Evolutionary conservation across 2,113 vertebrate genomes (phyloP).

Genomic region (Lophochroa leadbeateri): DNA sequence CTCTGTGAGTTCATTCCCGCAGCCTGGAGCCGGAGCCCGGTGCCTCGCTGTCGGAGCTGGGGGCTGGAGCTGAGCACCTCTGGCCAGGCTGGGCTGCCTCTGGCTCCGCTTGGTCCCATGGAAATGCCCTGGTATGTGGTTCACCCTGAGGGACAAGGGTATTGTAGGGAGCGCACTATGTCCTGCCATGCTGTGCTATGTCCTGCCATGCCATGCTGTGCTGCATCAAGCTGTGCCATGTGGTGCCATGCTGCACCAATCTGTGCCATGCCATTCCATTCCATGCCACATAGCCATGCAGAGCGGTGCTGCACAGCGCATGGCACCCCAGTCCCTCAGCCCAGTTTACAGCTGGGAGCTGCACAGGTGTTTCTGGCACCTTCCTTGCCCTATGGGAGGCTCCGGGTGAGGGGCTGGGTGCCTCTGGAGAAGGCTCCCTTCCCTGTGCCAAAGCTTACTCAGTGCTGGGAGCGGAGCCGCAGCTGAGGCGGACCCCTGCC

Average conservation of each 20-base stretch:
- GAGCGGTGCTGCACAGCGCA: accelerated
- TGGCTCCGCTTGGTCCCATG: accelerated
- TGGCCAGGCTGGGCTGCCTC: accelerated
- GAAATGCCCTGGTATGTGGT: accelerated
- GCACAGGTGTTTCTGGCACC: background rate
- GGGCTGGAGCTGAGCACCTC: background rate
- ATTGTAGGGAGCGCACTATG: accelerated
- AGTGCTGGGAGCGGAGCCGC: constrained; percentile 26
- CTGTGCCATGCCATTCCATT: background rate
- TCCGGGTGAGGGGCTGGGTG: background rate
- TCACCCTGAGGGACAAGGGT: accelerated
- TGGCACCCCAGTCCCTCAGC: background rate
- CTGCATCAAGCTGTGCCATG: background rate
- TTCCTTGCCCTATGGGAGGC: background rate
- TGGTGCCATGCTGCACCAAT: background rate
- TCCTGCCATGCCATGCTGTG: background rate
- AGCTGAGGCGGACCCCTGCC: constrained; percentile 61
- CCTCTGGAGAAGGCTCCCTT: constrained; percentile 53
- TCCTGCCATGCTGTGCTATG: background rate
- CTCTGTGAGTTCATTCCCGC: constrained; percentile 38
- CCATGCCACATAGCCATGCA: accelerated
- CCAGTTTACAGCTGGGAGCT: background rate
- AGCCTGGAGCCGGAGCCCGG: background rate
- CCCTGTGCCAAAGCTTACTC: constrained; percentile 63
- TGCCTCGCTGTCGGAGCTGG: background rate